Evolutionary conservation across 2,113 vertebrate genomes (phyloP).

Genomic region (Campylomormyrus numenius): DNA sequence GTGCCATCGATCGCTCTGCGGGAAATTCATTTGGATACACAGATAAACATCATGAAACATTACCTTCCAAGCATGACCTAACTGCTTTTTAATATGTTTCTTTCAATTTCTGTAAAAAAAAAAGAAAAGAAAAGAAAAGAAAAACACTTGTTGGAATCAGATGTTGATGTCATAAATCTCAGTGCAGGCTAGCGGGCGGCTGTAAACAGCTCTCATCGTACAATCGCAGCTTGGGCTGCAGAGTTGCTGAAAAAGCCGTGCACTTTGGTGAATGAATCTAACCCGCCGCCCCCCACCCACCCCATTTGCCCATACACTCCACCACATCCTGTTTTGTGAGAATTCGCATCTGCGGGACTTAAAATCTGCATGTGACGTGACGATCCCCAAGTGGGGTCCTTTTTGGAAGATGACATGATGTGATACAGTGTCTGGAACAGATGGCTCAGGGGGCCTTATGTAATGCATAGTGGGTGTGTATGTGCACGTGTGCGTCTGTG

Average conservation of each 20-base stretch:
- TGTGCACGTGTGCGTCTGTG: background rate
- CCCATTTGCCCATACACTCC: background rate
- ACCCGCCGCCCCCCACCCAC: background rate
- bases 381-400: background rate
- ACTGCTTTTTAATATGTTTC: background rate
- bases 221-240: background rate
- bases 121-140: background rate
- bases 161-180: conserved; percentile 5
- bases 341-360: background rate
- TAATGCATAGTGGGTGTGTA: background rate
- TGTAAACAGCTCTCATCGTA: background rate
- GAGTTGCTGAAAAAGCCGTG: background rate
- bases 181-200: background rate
- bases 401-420: background rate
- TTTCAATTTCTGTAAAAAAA: background rate
- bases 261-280: background rate
- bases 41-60: background rate
- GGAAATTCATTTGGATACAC: background rate
- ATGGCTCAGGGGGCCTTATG: background rate
- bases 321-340: background rate
- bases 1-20: background rate
- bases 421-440: background rate
- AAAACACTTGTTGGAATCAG: background rate
- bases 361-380: background rate
- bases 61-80: conserved; percentile 8